These are phyloP conservation scores for Poeciliopsis occidentalis DNA, from an alignment of 2,113 vertebrate species.

Conservation along the genomic window DNA sequence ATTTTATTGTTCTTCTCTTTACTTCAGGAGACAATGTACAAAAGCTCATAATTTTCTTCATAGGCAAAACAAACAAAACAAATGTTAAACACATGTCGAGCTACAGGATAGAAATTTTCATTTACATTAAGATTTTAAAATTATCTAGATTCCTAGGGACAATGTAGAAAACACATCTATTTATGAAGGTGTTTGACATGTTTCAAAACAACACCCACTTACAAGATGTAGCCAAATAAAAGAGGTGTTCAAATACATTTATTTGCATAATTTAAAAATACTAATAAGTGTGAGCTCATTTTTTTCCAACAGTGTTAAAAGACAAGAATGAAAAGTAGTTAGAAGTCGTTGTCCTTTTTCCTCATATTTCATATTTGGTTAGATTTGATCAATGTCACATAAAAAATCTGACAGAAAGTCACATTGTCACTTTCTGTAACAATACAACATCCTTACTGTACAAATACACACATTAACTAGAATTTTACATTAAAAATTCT, in stretches of 20 bases:
- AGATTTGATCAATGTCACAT: slow-evolving; percentile 32
- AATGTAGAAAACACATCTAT: slow-evolving; percentile 53
- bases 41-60: slow-evolving; percentile 63
- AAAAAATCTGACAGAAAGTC: slow-evolving; percentile 31
- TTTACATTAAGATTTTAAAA: slow-evolving; percentile 39
- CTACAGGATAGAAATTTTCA: slow-evolving; percentile 37
- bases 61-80: slow-evolving; percentile 40
- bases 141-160: slow-evolving; percentile 49
- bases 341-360: slow-evolving; percentile 22
- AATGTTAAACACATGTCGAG: slow-evolving; percentile 44
- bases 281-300: slow-evolving; percentile 50
- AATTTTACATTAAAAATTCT: slow-evolving; percentile 30
- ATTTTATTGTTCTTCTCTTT: slow-evolving; percentile 45
- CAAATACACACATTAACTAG: slow-evolving; percentile 22
- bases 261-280: slow-evolving; percentile 69
- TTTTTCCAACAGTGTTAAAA: slow-evolving; percentile 56
- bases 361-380: slow-evolving; percentile 39
- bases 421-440: slow-evolving; percentile 1
- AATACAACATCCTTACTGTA: slow-evolving; percentile 21
- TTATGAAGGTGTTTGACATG: neutral
- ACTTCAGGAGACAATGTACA: slow-evolving; percentile 59
- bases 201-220: slow-evolving; percentile 37
- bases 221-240: slow-evolving; percentile 30
- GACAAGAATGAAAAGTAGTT: slow-evolving; percentile 36
- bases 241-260: slow-evolving; percentile 42